Conservation (phyloP, 2,797 vertebrate genomes). For the Chelidonichthys spinosus region DNA sequence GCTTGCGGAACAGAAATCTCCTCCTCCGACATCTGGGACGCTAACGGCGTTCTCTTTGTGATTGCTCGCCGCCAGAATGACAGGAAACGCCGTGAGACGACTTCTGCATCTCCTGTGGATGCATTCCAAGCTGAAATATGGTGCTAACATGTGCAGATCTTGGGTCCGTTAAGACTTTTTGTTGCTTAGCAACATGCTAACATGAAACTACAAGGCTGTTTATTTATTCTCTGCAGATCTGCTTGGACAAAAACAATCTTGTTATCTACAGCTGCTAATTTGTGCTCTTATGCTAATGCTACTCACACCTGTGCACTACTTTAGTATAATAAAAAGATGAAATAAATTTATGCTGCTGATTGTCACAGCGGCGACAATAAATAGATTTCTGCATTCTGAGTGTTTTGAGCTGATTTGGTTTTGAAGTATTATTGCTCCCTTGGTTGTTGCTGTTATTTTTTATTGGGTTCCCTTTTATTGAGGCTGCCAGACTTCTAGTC, state of each 20-base stretch:
- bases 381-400: slow-evolving; percentile 5
- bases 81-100: neutral
- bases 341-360: neutral
- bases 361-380: slow-evolving; percentile 15
- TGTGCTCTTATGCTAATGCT: neutral
- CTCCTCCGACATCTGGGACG: slow-evolving; percentile 7
- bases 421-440: slow-evolving; percentile 1
- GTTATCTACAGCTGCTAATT: neutral
- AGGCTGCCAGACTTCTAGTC: neutral
- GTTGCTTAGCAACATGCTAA: neutral
- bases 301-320: neutral
- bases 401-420: slow-evolving; percentile 8
- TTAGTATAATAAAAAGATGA: neutral
- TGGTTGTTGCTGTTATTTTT: slow-evolving; percentile 9
- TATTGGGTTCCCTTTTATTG: neutral
- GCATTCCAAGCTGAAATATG: neutral
- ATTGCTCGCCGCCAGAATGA: neutral
- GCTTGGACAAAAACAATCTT: neutral
- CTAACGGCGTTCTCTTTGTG: slow-evolving; percentile 13
- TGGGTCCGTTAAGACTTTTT: neutral
- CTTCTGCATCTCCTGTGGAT: neutral
- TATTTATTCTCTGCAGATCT: slow-evolving; percentile 1
- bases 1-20: neutral
- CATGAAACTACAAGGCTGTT: neutral
- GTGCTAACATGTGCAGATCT: neutral